Evolutionary conservation across 2,888 invertebrate genomes (phyloP).

Genomic region (Aporophyla nigra): DNA sequence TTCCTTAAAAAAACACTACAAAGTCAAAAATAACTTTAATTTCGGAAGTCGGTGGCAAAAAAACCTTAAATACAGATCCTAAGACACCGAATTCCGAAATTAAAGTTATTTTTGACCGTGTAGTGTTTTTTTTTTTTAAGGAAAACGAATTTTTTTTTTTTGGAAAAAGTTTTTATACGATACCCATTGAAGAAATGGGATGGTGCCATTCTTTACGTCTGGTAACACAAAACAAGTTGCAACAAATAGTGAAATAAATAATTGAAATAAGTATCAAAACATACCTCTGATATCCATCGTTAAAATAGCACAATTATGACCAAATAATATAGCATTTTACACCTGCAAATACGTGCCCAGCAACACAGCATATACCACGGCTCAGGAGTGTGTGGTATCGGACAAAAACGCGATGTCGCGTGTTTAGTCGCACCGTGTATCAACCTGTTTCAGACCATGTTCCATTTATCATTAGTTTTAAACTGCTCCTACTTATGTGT

Average conservation of each 20-base stretch:
- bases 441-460: conserved; percentile 35
- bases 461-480: conserved; percentile 55
- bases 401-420: conserved; percentile 59
- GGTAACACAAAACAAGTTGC: no score
- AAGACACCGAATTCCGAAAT: no score
- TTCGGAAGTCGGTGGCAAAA: no score
- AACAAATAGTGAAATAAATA: background rate
- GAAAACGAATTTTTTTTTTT: no score
- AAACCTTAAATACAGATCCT: no score
- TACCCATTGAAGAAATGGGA: no score
- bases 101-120: no score
- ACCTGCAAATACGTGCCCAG: conserved; percentile 7
- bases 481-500: conserved; percentile 44
- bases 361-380: conserved; percentile 2
- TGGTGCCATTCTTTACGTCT: no score
- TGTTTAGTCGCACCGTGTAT: conserved; percentile 29
- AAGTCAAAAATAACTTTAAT: no score
- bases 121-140: no score
- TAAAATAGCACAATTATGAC: background rate
- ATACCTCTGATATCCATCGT: background rate
- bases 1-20: no score
- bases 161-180: no score
- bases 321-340: background rate
- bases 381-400: conserved; percentile 28
- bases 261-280: background rate